Evolutionary conservation across 2,888 invertebrate genomes (phyloP).

Genomic region (Fragum whitleyi): DNA sequence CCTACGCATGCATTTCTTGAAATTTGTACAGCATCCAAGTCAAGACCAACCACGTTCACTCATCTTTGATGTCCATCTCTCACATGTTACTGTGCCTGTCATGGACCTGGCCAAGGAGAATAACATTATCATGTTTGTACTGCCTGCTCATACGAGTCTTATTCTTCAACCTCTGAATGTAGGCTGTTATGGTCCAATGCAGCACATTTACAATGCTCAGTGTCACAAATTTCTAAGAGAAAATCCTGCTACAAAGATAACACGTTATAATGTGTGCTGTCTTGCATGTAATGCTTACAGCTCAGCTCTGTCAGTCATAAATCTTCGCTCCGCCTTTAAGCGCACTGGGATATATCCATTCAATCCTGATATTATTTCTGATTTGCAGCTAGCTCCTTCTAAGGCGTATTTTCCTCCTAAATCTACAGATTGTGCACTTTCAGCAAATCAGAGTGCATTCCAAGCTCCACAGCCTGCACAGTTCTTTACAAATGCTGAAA

Average conservation of each 20-base stretch:
- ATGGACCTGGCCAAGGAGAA: slow-evolving; percentile 40
- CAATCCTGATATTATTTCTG: not conserved
- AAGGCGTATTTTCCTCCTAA: not conserved
- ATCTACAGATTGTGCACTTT: not conserved
- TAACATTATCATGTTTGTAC: slow-evolving; percentile 33
- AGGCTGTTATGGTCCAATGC: slow-evolving; percentile 38
- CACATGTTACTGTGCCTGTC: slow-evolving; percentile 40
- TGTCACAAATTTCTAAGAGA: slow-evolving; percentile 37
- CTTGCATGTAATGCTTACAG: slow-evolving; percentile 32
- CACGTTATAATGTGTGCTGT: slow-evolving; percentile 39
- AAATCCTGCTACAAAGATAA: slow-evolving; percentile 38
- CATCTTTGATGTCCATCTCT: slow-evolving; percentile 37
- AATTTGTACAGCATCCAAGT: slow-evolving; percentile 27
- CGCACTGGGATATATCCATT: slow-evolving; percentile 43
- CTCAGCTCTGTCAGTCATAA: slow-evolving; percentile 18
- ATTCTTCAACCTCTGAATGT: slow-evolving; percentile 31
- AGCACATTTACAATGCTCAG: slow-evolving; percentile 37
- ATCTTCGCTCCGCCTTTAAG: slow-evolving; percentile 34
- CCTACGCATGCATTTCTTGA: slow-evolving; percentile 28
- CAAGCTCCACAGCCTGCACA: not conserved
- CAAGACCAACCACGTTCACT: slow-evolving; percentile 16
- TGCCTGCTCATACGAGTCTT: slow-evolving; percentile 37
- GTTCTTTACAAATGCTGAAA: not conserved
- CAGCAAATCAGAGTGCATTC: not conserved
- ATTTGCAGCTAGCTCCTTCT: not conserved